Evolutionary conservation across 2,888 invertebrate genomes (phyloP).

Genomic region (Leptura quadrifasciata): DNA sequence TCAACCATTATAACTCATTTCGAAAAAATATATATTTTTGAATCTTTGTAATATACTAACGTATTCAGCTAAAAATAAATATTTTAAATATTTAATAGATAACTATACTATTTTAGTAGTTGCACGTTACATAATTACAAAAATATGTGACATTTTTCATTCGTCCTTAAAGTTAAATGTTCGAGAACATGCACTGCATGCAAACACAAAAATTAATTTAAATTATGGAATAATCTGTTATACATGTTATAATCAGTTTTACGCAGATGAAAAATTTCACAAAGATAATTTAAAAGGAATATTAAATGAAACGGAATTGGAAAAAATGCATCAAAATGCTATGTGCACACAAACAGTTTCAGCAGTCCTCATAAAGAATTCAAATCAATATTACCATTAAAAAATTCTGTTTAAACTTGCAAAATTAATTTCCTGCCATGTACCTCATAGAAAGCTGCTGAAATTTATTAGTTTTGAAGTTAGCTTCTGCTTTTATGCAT

Average conservation of each 20-base stretch:
- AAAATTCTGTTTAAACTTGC: conserved; percentile 26
- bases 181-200: not conserved
- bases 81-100: too few species aligned
- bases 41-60: too few species aligned
- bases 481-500: conserved; percentile 26
- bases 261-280: conserved; percentile 13
- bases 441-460: conserved; percentile 16
- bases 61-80: too few species aligned
- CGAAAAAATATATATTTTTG: too few species aligned
- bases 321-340: conserved; percentile 10
- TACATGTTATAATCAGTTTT: conserved; percentile 15
- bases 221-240: conserved; percentile 15
- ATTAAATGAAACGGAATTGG: conserved; percentile 25
- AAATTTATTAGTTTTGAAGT: conserved; percentile 38
- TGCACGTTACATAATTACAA: not conserved
- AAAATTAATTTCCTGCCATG: conserved; percentile 38
- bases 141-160: not conserved
- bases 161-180: not conserved
- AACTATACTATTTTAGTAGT: not conserved
- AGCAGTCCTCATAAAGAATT: conserved; percentile 23
- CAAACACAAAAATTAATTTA: not conserved
- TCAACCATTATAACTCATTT: too few species aligned
- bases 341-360: conserved; percentile 16
- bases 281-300: conserved; percentile 26
- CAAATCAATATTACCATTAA: conserved; percentile 14